Evolutionary conservation across 2,888 invertebrate genomes (phyloP).

Genomic region (Copidosoma aretas): DNA sequence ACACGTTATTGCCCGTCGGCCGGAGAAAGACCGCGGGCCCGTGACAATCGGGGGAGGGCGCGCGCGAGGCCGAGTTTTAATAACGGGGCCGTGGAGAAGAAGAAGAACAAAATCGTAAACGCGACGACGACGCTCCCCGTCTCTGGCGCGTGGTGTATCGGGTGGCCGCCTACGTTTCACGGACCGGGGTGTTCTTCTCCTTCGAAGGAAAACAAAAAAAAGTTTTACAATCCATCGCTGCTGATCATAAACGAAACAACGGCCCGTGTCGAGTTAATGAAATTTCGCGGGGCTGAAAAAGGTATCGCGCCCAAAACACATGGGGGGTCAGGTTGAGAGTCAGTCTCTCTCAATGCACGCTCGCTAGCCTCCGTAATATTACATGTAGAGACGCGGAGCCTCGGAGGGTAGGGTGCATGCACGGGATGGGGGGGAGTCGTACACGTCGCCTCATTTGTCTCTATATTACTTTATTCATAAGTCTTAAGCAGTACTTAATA

Average conservation of each 20-base stretch:
- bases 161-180: too few species aligned
- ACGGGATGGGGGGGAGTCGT: too few species aligned
- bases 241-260: slow-evolving; percentile 51
- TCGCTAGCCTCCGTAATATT: background rate
- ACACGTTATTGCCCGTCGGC: slow-evolving; percentile 54
- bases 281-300: slow-evolving; percentile 46
- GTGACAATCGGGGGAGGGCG: background rate
- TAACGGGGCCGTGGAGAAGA: slow-evolving; percentile 30
- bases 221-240: slow-evolving; percentile 53
- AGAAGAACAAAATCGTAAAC: slow-evolving; percentile 38
- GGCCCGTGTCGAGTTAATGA: slow-evolving; percentile 49
- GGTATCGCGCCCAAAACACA: slow-evolving; percentile 43
- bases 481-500: slow-evolving; percentile 40
- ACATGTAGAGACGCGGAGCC: slow-evolving; percentile 46
- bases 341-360: background rate
- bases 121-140: background rate
- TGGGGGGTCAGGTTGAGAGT: background rate
- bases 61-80: slow-evolving; percentile 38
- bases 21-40: background rate
- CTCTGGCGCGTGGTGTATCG: too few species aligned
- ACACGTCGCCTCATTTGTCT: slow-evolving; percentile 58
- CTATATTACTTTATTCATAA: slow-evolving; percentile 51
- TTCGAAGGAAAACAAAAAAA: background rate
- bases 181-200: too few species aligned
- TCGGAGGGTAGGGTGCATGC: slow-evolving; percentile 36